Base-by-base conservation (phyloP, 2,888 invertebrate genomes). In the Drosophila robusta region DNA sequence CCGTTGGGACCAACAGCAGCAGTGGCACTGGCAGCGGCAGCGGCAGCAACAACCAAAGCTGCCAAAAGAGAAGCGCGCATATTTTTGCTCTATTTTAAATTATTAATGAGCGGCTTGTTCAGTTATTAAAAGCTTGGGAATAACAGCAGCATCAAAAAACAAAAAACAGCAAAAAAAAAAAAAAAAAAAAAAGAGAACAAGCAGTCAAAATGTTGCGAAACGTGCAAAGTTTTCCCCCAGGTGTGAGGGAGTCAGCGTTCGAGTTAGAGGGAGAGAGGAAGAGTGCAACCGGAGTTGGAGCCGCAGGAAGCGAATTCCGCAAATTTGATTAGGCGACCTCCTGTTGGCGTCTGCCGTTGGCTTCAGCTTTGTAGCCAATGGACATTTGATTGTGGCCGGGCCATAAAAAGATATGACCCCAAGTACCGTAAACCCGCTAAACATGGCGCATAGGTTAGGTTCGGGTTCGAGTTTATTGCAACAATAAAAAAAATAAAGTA, bases 101-200 rank as follows among this genome's bases (percentile, higher is more conserved):
- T 81, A 89, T 87, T 90, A 89, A 91, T 89, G 81, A 84, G 86
- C 72, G 80, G 78, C 86, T 83, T 83, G 80, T 86, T 87, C 78
- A 90, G 87, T 90, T 89, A 89, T 90, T 89, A 87, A 90, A 90
- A 89, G 87, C 75, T 78, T 78, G 89, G 90, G 90, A 90, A 75
- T 80, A 79, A 51, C 65, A 69, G 45, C 47, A 51, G 32, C 41
- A 54, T 57, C 36, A 64, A 63, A 46, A 64, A 55, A 29, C 11
- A 34, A 32, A 9, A 29, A 8, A 9, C 18, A 18, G 18, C 9
- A 9, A 32, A 11, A 12, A 34, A 12, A 12, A 12, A 12, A 4
- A 12, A 32, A 9, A 32, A 11, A 12, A 34, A 12, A 12, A 12
- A 12, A 4, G n/a, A 57, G 39, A 61, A 65, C 39, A 36, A 34